Evolutionary conservation across 1,140 invertebrate species (phyloP), one percentile per base, ranked within the genome.

Genomic region (Lanistes nyassanus): DNA sequence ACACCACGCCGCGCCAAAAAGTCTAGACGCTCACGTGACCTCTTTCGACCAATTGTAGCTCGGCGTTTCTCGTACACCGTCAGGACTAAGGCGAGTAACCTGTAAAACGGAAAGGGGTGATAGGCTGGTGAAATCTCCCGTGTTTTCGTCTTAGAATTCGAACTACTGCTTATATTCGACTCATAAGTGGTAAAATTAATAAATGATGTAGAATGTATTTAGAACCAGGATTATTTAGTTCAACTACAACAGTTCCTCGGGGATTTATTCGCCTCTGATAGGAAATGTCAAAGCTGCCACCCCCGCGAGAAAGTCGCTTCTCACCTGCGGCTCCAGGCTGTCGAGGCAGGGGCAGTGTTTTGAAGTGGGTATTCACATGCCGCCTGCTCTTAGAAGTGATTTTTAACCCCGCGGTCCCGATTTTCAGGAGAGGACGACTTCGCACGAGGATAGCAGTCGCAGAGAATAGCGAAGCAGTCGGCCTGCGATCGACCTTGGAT

Each of bases 11-110:
- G 85, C 85, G 85, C 85, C 86, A 84, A 88, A 84, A 84, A 81
- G 86, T 88, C 86, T 88, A 88, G 86, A 87, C 77, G 62, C 29
- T 79, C 86, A 88, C 81, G 85, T 88, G 86, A 82, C 79, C 36
- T 21, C 66, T 67, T 64, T 78, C 58, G 74, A 78, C 84, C 86
- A 87, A 86, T 84, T 78, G 77, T 67, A 69, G 76, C 55, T 71
- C 69, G 55, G 74, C 77, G 78, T 76, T 80, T 75, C 77, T 77
- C 71, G 58, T 81, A 75, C 60, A 67, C 71, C 71, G 74, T 77
- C 77, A 76, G 76, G 68, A 70, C 37, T 70, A 34, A 34, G 51
- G 68, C 68, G 68, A 77, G 29, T 79, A 70, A 65, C 78, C 65
- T 60, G 80, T 58, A 58, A 51, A 76, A 68, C 58, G 70, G 72